Evolutionary conservation across 2,797 vertebrate genomes (phyloP), one percentile per base, ranked within the genome.

Genomic region (Tolypeutes matacus): DNA sequence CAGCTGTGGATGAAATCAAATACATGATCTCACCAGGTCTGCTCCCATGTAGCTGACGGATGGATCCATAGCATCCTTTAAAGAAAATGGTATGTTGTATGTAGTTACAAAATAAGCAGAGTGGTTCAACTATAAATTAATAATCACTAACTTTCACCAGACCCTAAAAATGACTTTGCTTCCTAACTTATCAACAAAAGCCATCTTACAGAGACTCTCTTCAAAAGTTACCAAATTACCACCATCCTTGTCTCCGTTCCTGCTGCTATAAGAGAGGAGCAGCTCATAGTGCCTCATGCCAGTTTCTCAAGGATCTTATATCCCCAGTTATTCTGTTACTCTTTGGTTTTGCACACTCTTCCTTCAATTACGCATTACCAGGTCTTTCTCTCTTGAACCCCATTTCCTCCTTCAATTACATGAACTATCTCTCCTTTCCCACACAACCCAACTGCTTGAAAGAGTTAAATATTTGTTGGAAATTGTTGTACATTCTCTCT

Each of bases 281-380:
- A 11, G 1, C 2, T 34, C 36, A 31, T 1, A 0, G 7, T 2
- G 14, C 7, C 29, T 60, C 10, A 56, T 51, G 18, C 21, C n/a
- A 65, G 2, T 83, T 64, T 21, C 13, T 84, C 46, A 69, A 12
- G 11, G 14, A 0, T 7, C 8, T 91, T 20, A 69, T 8, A 5
- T 7, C 0, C n/a, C 7, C 31, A 60, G 58, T 23, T 62, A 62
- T 80, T 39, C 11, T 7, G 62, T 65, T 85, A 36, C 17, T 84
- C 23, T 67, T 34, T 5, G 3, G 5, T 53, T 88, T 88, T 62
- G 9, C 29, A 60, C 34, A 46, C 5, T 64, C 9, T 49, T 93
- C 12, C 14, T 29, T 11, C 27, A 12, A 0, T 9, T 10, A 1
- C 51, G 3, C 51, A 14, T 53, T 53, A 53, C 13, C 4, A 34